Base-by-base conservation (phyloP, 1,140 invertebrate genomes). In the Penaeus vannamei region DNA sequence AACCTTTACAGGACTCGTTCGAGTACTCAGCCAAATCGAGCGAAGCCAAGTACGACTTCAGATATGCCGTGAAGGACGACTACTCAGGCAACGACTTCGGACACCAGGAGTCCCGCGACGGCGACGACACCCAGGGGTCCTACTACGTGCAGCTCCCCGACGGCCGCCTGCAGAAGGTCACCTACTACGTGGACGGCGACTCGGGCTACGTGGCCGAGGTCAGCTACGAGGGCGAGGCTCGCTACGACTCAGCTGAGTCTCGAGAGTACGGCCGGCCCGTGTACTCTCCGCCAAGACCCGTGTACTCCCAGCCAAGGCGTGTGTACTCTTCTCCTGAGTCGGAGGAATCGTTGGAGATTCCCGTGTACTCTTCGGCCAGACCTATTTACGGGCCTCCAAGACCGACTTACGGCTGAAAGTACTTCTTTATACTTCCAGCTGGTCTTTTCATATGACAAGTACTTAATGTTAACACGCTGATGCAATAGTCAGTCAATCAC, bases 141-240 rank as follows among this genome's bases (percentile, higher is more conserved):
- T 84, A 84, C 82, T 84, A 60, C 82, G 82, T 64, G 17, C 29
- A 62, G 7, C 82, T 84, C 20, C 82, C 82, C 61, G 82, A 84
- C 23, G 82, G 82, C 29, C 80, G 80, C 20, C n/a, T 82, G 7
- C 80, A 82, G 53, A 82, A n/a, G 23, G 80, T 82, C 23, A 82
- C 20, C 2, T 82, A 82, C 80, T 82, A 29, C 80, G 80, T 76
- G 72, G 29, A 76, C 26, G 72, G 69, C 22, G 72, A 76, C 72
- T 76, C 72, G 22, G 72, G 72, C 53, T 82, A 82, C 53, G 80
- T 62, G 59, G 82, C 82, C 32, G 60, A 84, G 4, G 82, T 84
- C 10, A 61, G 23, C 17, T 84, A 84, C 82, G 17, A 64, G 23
- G 69, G 69, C n/a, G n/a, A n/a, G n/a, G n/a, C n/a, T n/a, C n/a